Percentiles rank a stretch among this genome's conserved stretches.
These are phyloP conservation scores for Podarcis raffonei DNA, from an alignment of 2,113 vertebrate species.

Conservation along the genomic window DNA sequence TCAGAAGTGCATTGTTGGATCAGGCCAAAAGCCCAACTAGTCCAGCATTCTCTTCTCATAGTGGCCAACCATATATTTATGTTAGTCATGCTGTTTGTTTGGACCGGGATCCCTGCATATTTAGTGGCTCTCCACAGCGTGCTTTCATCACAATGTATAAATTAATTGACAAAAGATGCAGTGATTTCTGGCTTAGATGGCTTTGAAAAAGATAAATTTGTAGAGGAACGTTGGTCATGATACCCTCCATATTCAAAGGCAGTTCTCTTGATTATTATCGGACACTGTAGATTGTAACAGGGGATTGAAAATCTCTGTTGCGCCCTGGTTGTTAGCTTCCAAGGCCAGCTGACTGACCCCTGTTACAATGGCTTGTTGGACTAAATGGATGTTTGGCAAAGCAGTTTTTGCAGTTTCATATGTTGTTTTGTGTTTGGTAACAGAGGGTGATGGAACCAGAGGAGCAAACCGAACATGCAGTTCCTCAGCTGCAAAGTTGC, in stretches of 20 bases:
- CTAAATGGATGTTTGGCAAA: background rate
- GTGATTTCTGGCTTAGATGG: background rate
- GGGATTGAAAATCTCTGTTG: background rate
- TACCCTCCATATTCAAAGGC: background rate
- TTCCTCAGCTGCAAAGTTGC: background rate
- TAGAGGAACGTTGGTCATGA: background rate
- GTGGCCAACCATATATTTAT: too few species aligned
- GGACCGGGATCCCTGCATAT: background rate
- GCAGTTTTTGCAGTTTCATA: background rate
- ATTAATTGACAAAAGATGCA: background rate
- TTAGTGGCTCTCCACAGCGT: background rate
- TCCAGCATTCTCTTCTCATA: too few species aligned
- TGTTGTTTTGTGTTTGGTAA: background rate
- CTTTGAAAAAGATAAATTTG: background rate
- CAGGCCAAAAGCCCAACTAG: background rate
- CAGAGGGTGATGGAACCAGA: background rate
- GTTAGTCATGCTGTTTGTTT: background rate
- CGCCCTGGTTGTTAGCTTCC: background rate
- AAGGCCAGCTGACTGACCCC: background rate
- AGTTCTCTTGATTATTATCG: background rate
- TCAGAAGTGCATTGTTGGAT: too few species aligned
- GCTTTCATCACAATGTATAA: background rate
- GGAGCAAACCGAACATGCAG: accelerated
- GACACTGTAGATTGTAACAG: background rate
- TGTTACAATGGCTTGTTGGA: background rate